Percentiles rank a stretch among this genome's conserved stretches.
Conservation (phyloP, 2,888 invertebrate genomes). For the Sepioteuthis lessoniana region DNA sequence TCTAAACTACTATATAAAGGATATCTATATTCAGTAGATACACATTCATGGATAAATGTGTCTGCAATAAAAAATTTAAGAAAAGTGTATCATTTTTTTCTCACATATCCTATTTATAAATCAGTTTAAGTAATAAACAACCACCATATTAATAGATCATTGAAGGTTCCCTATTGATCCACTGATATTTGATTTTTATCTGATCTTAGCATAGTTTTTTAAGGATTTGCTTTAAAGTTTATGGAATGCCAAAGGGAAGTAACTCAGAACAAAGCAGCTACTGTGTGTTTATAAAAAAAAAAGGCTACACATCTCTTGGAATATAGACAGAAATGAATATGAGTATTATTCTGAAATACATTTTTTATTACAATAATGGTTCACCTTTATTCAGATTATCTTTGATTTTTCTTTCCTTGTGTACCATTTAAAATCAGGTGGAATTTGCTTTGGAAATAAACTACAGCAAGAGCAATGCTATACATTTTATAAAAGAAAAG, state of each 20-base stretch:
- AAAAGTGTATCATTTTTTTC: no score
- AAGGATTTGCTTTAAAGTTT: background rate
- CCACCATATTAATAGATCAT: background rate
- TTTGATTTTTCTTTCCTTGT: background rate
- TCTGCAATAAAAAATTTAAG: no score
- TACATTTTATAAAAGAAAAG: background rate
- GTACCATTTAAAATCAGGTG: background rate
- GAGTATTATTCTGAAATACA: background rate
- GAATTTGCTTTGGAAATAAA: background rate
- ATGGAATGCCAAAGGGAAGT: constrained; percentile 11
- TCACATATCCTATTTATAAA: background rate
- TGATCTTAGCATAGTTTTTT: background rate
- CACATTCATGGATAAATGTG: no score
- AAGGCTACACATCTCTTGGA: background rate
- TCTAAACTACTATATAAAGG: no score
- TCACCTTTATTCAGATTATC: background rate
- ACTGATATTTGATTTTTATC: background rate
- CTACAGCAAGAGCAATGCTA: background rate
- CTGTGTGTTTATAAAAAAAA: background rate
- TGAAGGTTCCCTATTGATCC: background rate
- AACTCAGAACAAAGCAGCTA: background rate
- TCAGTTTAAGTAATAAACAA: background rate
- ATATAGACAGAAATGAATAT: background rate
- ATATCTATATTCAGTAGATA: no score
- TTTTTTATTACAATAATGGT: background rate